phyloP scores from a whole-genome alignment of 2,797 vertebrate species.

The Oreonectes daqikongensis region DNA sequence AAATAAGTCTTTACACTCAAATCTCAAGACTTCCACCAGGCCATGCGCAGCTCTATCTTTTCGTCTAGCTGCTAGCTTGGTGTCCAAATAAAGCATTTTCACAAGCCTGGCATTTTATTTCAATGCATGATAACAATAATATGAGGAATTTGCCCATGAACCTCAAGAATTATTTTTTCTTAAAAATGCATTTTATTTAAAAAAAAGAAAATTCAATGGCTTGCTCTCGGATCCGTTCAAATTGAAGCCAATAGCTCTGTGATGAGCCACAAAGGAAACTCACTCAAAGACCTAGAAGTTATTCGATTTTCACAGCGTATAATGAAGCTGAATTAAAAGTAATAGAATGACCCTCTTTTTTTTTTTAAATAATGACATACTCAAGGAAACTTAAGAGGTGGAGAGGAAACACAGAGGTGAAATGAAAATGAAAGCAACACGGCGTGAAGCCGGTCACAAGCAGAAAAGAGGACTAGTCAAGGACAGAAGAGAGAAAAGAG shows the following conservation, averaged over 20 bases:
- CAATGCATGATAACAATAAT: slow-evolving; percentile 36
- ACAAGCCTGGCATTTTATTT: slow-evolving; percentile 32
- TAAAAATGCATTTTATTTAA: slow-evolving; percentile 21
- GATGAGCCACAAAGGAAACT: slow-evolving; percentile 38
- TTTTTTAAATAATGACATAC: slow-evolving; percentile 11
- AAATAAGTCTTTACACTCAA: not conserved
- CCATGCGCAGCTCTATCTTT: not conserved
- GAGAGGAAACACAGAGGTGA: not conserved
- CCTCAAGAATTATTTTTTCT: slow-evolving; percentile 34
- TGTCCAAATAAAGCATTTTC: slow-evolving; percentile 27
- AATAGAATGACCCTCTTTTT: slow-evolving; percentile 13
- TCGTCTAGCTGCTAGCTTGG: not conserved
- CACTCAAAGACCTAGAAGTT: slow-evolving; percentile 47
- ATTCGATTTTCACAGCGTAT: slow-evolving; percentile 49
- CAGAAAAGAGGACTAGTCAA: not conserved
- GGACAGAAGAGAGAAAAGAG: not conserved
- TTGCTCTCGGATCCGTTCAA: slow-evolving; percentile 42
- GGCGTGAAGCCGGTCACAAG: not conserved
- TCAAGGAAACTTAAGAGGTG: not conserved
- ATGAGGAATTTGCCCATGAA: slow-evolving; percentile 36
- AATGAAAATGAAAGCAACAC: not conserved
- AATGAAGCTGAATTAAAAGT: slow-evolving; percentile 47
- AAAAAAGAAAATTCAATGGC: slow-evolving; percentile 42
- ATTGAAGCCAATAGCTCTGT: slow-evolving; percentile 41
- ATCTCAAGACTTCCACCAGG: not conserved